Evolutionary conservation across 2,888 invertebrate genomes (phyloP), one percentile per base, ranked within the genome.

Genomic region (Drosophila helvetica): DNA sequence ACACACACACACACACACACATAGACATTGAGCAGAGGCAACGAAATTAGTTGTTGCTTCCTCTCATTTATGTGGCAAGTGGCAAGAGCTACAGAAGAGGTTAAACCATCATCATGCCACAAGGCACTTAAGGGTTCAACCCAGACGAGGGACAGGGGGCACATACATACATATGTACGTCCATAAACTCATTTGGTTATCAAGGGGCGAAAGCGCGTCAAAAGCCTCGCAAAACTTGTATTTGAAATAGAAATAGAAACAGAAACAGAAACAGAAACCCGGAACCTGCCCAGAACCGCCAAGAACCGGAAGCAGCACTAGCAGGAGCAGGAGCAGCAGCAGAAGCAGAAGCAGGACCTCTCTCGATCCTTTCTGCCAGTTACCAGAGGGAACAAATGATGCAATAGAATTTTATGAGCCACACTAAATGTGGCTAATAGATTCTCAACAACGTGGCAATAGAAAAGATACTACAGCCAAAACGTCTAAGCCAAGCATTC

Each of bases 351-450:
- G 43, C 54, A 42, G 51, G 47, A 53, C 51, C 52, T 19, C 45
- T 25, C 45, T 46, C 57, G 45, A 48, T 61, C 57, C 67, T 12
- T 15, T 38, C 15, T n/a, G 56, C 47, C 48, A 65, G 88, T 77
- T 78, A 74, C 68, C 78, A 78, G 75, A 87, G 38, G 7, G 38
- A 89, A 85, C 85, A 85, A 85, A 85, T 85, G 85, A 85, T 85
- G 85, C 89, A 89, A 85, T 85, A 87, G 85, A 85, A 89, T 85
- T 85, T 85, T 85, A 85, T 87, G 85, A 89, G 89, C 89, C 88
- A 75, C 85, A 89, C 85, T 89, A 89, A 85, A 85, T 85, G 85
- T 87, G 85, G 85, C 85, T 89, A 85, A 85, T 85, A 85, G 85
- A 85, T 85, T 85, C 38, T 89, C 87, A 89, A 85, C 85, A 85